These are phyloP conservation scores for Brachionus sp. DNA, from an alignment of 1,140 invertebrate genomes.

Conservation along the genomic window DNA sequence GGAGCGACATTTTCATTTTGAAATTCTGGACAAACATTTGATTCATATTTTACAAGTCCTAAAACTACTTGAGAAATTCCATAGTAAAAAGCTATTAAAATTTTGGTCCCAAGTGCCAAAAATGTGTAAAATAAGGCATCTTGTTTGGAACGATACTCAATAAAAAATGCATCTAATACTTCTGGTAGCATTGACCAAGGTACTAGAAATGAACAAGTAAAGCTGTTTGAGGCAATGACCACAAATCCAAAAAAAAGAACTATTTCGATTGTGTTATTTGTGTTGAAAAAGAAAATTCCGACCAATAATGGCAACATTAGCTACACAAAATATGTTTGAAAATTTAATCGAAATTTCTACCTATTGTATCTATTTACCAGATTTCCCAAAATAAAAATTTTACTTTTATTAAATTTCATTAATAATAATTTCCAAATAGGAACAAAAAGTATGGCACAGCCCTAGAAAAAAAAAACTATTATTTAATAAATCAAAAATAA, in stretches of 20 bases:
- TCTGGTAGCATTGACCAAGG: slow-evolving; percentile 35
- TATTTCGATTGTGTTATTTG: not conserved
- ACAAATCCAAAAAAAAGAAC: slow-evolving; percentile 15
- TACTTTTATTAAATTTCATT: not conserved
- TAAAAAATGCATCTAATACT: not conserved
- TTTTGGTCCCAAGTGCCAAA: slow-evolving; percentile 17
- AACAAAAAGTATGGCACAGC: slow-evolving; percentile 23
- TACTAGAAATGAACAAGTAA: slow-evolving; percentile 23
- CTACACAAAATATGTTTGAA: not conserved
- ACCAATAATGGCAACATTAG: slow-evolving; percentile 21
- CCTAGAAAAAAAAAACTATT: not conserved
- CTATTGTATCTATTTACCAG: not conserved
- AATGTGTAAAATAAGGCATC: slow-evolving; percentile 44
- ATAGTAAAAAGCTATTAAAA: slow-evolving; percentile 24
- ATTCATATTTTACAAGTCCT: not conserved
- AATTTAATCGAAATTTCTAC: not conserved
- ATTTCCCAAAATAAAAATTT: slow-evolving; percentile 15
- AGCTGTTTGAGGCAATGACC: not conserved
- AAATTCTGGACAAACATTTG: slow-evolving; percentile 17
- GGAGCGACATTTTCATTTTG: not conserved
- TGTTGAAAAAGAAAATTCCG: slow-evolving; percentile 16
- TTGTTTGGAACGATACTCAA: slow-evolving; percentile 3
- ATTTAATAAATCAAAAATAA: not conserved
- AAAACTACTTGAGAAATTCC: slow-evolving; percentile 21
- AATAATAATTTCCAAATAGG: slow-evolving; percentile 8